Base-by-base conservation (phyloP, 1,140 invertebrate species). In the Macrostomum lignano region DNA sequence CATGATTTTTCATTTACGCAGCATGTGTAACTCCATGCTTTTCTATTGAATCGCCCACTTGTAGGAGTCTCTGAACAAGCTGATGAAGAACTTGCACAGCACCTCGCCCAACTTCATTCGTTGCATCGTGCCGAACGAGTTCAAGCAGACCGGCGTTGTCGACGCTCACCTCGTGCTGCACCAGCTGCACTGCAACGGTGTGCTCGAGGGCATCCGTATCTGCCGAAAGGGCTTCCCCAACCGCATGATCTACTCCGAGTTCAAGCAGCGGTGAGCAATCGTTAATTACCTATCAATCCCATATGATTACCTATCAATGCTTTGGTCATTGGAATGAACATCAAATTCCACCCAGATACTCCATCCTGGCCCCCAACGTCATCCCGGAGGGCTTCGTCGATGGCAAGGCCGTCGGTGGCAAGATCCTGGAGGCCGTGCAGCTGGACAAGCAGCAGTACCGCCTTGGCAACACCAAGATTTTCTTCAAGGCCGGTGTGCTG, bases 191-290 rank as follows among this genome's bases (percentile, higher is more conserved):
- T 99, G 91, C 75, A 99, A 99, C 71, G 91, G 91, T 84, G 91
- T 99, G 65, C 74, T 99, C 69, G 91, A 99, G 74, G 91, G 91
- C 66, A 99, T 99, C 68, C 84, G 91, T 84, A 99, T 99, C 68
- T 99, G 91, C 63, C 74, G 91, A 65, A 98, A 99, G 70, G 91
- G 91, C 61, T 98, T 96, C 74, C 91, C 88, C 67, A 98, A 96
- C 74, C 78, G 91, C 62, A 88, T 96, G 75, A 69, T 84, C 42
- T 98, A 96, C 66, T 76, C 84, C 50, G 91, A 98, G 64, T 98
- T 98, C 73, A 94, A 94, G 62, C 77, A 94, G 61, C 78, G 88
- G 79, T 96, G 70, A 72, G 72, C 5, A 29, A 29, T 6, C 19
- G 6, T 6, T 29, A 6, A 15, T 34, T 31, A 17, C 5, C 9